Percentiles rank a stretch among this genome's conserved stretches.
Evolutionary conservation across 2,797 vertebrate species (phyloP).

Genomic region (Sciurus carolinensis): DNA sequence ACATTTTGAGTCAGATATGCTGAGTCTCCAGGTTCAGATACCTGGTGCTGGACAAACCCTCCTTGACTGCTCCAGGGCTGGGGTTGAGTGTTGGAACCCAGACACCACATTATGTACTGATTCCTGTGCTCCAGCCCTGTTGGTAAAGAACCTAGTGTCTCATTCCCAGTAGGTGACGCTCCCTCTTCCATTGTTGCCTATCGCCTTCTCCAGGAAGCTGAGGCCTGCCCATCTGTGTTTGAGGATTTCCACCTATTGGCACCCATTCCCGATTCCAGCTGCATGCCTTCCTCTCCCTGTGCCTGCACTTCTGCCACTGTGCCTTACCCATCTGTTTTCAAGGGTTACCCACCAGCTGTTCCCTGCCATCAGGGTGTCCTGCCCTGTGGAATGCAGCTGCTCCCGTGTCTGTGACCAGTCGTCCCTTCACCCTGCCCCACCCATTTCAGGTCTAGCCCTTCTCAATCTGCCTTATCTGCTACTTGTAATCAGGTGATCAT

Average conservation of each 20-base stretch:
- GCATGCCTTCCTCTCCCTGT: neutral
- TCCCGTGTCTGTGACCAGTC: neutral
- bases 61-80: neutral
- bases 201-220: neutral
- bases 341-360: neutral
- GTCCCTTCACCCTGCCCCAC: neutral
- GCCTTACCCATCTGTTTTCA: neutral
- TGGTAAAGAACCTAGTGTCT: neutral
- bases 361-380: neutral
- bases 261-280: neutral
- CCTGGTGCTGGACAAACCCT: neutral
- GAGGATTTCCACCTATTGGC: neutral
- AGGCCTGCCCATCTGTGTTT: neutral
- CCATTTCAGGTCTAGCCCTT: neutral
- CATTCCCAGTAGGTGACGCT: neutral
- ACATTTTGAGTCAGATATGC: neutral
- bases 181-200: neutral
- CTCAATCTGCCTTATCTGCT: neutral
- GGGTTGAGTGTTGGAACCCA: neutral
- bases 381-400: neutral
- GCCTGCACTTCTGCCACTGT: neutral
- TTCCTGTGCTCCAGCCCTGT: neutral
- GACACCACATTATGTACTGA: neutral
- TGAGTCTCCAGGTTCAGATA: neutral
- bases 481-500: neutral